Evolutionary conservation across 2,113 vertebrate species (phyloP), one percentile per base, ranked within the genome.

Genomic region (Eurystomus gularis): DNA sequence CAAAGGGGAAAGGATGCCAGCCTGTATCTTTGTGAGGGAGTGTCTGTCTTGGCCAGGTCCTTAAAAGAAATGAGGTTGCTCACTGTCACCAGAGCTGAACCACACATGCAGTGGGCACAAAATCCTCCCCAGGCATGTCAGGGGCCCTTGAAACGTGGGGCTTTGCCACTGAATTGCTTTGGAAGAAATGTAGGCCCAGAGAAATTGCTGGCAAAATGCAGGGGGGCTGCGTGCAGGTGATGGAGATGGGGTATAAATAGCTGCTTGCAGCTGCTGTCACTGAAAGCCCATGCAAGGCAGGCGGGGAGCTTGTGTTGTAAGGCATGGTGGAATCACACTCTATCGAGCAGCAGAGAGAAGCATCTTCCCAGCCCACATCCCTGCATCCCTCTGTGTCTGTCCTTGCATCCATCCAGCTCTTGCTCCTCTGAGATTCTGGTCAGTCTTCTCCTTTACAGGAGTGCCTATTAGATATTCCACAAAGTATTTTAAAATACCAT

Each of bases 191-290:
- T 65, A 33, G 8, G 23, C 40, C 68, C 5, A 2, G 33, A 55
- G 37, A 42, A 90, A 69, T 66, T 35, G 16, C 57, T 83, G 68
- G 57, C 54, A 83, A 86, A 76, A 44, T 46, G 68, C 48, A 42
- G 88, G n/a, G 66, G 52, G 49, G 35, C 26, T 11, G 28, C 0
- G 2, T 4, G 37, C 89, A 88, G 89, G 88, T 90, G 82, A 82
- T 91, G 84, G 66, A 86, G 71, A 69, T 1, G 11, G 72, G 72
- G 48, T 92, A 68, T 81, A 73, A 93, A 89, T 72, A 81, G 85
- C 64, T 91, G 77, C 77, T 51, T 62, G 88, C 57, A 86, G 93
- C 66, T 89, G 86, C 70, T 49, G 5, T 42, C 0, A 1, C 44
- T 57, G 78, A 52, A 78, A 90, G 46, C 73, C 62, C 4, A 4